Evolutionary conservation across 2,888 invertebrate species (phyloP).

Genomic region (Congeria kusceri): DNA sequence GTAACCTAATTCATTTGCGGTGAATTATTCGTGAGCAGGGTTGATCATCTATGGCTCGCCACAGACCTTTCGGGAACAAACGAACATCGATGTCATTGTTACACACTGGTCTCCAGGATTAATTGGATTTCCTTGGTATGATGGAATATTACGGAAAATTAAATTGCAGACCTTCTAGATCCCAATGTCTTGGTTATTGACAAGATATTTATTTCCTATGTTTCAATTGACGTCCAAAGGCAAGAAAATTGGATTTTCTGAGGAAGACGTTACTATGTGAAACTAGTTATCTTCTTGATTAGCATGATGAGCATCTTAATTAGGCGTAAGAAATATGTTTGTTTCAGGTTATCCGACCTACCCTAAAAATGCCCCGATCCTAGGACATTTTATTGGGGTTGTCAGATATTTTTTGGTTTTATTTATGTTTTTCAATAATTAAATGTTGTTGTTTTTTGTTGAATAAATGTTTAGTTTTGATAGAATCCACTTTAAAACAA

Average conservation of each 20-base stretch:
- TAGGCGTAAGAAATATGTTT: too few species aligned
- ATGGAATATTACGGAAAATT: constrained; percentile 65
- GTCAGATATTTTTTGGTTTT: too few species aligned
- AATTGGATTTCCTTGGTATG: constrained; percentile 63
- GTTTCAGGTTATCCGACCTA: too few species aligned
- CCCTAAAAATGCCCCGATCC: too few species aligned
- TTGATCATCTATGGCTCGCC: constrained; percentile 34
- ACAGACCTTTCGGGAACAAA: constrained; percentile 48
- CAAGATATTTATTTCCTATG: constrained; percentile 63
- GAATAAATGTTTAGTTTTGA: too few species aligned
- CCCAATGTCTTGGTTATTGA: constrained; percentile 56
- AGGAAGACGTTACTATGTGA: too few species aligned
- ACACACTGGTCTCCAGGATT: constrained; percentile 23
- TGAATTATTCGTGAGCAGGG: constrained; percentile 58
- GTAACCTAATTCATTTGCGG: constrained; percentile 63
- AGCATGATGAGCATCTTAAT: too few species aligned
- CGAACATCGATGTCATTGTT: constrained; percentile 39
- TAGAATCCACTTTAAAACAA: too few species aligned
- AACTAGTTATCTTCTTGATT: too few species aligned
- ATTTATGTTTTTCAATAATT: too few species aligned
- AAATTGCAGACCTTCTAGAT: constrained; percentile 61
- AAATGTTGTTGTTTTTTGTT: too few species aligned
- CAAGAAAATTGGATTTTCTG: constrained; percentile 61
- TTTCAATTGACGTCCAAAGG: constrained; percentile 63
- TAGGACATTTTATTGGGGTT: too few species aligned